Evolutionary conservation across 2,797 vertebrate genomes (phyloP), one percentile per base, ranked within the genome.

Genomic region (Danio kyathit): DNA sequence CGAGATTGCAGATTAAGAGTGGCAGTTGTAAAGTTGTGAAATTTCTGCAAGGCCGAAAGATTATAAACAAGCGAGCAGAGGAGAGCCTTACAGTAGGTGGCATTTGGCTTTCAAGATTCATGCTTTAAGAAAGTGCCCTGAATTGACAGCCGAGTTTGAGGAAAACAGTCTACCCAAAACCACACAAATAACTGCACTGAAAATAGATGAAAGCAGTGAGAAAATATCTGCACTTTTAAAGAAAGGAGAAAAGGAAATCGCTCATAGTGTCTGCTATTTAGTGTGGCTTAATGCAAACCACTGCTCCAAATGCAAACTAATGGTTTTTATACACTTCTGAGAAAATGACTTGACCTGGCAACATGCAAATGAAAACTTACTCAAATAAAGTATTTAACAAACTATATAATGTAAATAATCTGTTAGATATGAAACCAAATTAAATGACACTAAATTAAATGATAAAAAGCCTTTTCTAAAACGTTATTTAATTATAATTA

Each of bases 221-320:
- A 29, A 66, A 69, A 59, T 5, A 41, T 40, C 52, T 59, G 41
- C 41, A 57, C 14, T 7, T 67, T 48, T 40, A 70, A 70, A 46
- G 51, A 29, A 40, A 44, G 19, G 5, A 44, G 7, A 54, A 3
- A 19, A 11, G 19, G 43, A 41, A 65, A 89, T 85, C 84, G 88
- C 90, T 87, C 88, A 41, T 65, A 38, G 63, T 49, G 16, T 17
- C 44, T 13, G 41, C 49, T 65, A 59, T 78, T 78, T 49, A 57
- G 16, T 1, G 12, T 17, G 11, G 16, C 16, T 17, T 66, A 56
- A 66, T 44, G 19, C 6, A 52, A 41, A 9, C 29, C 63, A 16
- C 17, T 7, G 17, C 41, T 65, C 40, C n/a, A 69, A 69, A 67
- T 69, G 52, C 19, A 69, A 69, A 59, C 64, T 48, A 67, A 14